Conservation (phyloP, 2,888 invertebrate genomes). For the Chrysolina oricalcia region DNA sequence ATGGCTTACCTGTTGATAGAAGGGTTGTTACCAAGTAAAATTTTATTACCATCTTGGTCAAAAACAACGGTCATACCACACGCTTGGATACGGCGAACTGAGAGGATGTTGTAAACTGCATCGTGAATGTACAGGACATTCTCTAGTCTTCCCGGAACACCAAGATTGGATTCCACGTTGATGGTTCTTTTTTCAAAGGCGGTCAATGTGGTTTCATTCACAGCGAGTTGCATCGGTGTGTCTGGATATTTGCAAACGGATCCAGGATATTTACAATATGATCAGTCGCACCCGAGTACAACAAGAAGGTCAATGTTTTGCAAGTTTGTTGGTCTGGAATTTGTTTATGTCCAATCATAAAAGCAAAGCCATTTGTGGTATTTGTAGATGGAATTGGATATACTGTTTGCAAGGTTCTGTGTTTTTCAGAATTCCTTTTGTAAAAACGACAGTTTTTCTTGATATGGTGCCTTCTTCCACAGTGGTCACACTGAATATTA, state of each 20-base stretch:
- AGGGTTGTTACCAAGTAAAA: conserved; percentile 51
- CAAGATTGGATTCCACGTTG: conserved; percentile 58
- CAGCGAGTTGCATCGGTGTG: conserved; percentile 40
- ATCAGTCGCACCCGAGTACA: conserved; percentile 54
- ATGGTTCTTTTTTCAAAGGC: conserved; percentile 47
- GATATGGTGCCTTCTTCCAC: conserved; percentile 60
- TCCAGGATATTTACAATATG: conserved; percentile 50
- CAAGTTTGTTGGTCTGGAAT: conserved; percentile 27
- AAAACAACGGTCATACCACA: conserved; percentile 61
- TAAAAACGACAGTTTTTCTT: conserved; percentile 60
- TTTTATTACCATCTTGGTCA: conserved; percentile 56
- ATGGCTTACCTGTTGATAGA: conserved; percentile 56
- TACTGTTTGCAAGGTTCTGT: conserved; percentile 46
- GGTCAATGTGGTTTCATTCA: conserved; percentile 27
- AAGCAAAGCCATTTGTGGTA: conserved; percentile 21
- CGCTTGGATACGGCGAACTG: conserved; percentile 54
- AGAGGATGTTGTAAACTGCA: conserved; percentile 62
- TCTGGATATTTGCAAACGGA: conserved; percentile 48
- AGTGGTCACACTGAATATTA: conserved; percentile 60
- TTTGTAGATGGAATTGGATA: conserved; percentile 50
- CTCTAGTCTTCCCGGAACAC: conserved; percentile 49
- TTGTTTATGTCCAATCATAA: conserved; percentile 39
- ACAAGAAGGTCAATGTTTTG: conserved; percentile 33
- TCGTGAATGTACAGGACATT: conserved; percentile 62
- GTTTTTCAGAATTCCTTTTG: conserved; percentile 49